Conservation (phyloP, 2,113 vertebrate genomes). For the Bagarius yarrelli region DNA sequence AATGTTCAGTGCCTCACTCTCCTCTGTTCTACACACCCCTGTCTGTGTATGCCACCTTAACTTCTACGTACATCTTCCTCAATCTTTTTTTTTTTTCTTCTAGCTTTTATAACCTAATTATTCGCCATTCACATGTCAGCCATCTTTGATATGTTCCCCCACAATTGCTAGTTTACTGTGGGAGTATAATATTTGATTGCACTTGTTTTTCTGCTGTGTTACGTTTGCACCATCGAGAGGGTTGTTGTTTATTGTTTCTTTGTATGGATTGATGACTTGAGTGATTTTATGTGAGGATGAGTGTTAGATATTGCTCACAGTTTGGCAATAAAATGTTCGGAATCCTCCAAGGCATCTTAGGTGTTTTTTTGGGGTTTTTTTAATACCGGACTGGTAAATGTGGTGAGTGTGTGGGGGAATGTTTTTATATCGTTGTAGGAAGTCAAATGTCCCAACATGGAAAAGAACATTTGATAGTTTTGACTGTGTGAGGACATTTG, state of each 20-base stretch:
- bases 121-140: slow-evolving; percentile 15
- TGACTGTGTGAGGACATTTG: neutral
- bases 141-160: slow-evolving; percentile 25
- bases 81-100: neutral
- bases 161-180: slow-evolving; percentile 17
- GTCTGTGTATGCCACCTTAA: neutral
- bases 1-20: slow-evolving; percentile 1
- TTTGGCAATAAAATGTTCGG: slow-evolving; percentile 62
- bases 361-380: slow-evolving; percentile 11
- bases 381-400: slow-evolving; percentile 9
- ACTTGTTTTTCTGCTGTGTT: slow-evolving; percentile 41
- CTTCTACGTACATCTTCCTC: neutral
- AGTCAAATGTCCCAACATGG: neutral
- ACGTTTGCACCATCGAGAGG: slow-evolving; percentile 34
- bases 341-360: slow-evolving; percentile 32
- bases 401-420: slow-evolving; percentile 21
- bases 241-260: slow-evolving; percentile 42
- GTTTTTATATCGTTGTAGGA: slow-evolving; percentile 6
- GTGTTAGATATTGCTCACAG: slow-evolving; percentile 44
- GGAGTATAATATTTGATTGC: slow-evolving; percentile 36
- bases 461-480: neutral
- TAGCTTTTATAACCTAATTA: slow-evolving; percentile 21
- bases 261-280: slow-evolving; percentile 31
- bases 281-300: slow-evolving; percentile 34
- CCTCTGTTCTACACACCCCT: neutral